Conservation (phyloP, 1,140 invertebrate species). For the Leptinotarsa texana region DNA sequence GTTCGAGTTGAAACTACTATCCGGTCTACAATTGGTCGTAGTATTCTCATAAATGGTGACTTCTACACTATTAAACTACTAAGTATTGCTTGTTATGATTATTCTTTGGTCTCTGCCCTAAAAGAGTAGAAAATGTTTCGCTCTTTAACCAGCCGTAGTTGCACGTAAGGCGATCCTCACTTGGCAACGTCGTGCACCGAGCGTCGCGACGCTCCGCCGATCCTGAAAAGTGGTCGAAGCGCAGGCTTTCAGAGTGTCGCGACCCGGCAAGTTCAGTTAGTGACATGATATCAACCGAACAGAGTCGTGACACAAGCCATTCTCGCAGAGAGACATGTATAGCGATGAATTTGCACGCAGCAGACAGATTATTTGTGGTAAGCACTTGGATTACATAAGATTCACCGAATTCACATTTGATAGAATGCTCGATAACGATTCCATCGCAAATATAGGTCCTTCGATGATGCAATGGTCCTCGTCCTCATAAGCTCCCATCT, state of each 20-base stretch:
- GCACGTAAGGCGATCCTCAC: background rate
- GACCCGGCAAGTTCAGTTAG: conserved; percentile 39
- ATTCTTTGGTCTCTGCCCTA: too few relatives aligned
- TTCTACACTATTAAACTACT: too few relatives aligned
- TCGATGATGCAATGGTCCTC: too few relatives aligned
- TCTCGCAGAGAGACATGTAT: conserved; percentile 51
- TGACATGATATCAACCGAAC: conserved; percentile 52
- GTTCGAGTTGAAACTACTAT: too few relatives aligned
- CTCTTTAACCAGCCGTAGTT: background rate
- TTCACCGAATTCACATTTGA: background rate
- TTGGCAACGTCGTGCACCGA: background rate
- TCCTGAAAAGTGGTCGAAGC: background rate
- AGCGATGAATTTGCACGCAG: conserved; percentile 50
- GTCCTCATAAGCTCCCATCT: too few relatives aligned
- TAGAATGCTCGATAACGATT: too few relatives aligned
- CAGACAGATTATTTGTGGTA: conserved; percentile 50
- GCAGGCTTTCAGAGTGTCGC: conserved; percentile 2
- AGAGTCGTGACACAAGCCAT: conserved; percentile 39
- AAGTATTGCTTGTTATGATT: too few relatives aligned
- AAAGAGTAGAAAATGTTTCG: too few relatives aligned
- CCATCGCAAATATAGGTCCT: too few relatives aligned
- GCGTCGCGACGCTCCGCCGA: conserved; percentile 11
- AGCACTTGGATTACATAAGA: conserved; percentile 28
- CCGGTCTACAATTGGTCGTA: too few relatives aligned
- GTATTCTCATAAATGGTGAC: too few relatives aligned